Evolutionary conservation across 2,797 vertebrate genomes (phyloP).

Genomic region (Sebastolobus altivelis): DNA sequence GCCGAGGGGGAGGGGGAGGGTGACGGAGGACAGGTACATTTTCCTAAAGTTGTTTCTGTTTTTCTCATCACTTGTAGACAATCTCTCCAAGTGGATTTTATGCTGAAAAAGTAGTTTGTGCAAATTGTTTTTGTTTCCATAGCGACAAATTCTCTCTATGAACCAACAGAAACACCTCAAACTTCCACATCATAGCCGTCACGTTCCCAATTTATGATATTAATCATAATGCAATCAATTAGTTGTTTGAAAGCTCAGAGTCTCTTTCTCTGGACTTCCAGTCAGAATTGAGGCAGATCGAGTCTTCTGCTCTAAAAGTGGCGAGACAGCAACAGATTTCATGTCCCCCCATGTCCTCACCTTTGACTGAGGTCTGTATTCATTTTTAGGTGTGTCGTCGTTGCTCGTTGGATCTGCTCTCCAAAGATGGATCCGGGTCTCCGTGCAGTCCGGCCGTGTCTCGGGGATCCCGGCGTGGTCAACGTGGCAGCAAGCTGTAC

Average conservation of each 20-base stretch:
- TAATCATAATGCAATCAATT: not conserved
- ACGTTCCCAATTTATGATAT: no score
- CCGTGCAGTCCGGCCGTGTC: constrained; percentile 43
- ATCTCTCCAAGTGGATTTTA: no score
- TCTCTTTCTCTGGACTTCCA: not conserved
- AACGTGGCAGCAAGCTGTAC: constrained; percentile 84
- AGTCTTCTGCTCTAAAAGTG: no score
- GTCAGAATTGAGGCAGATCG: no score
- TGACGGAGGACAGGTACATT: constrained; percentile 75
- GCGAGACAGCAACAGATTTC: no score
- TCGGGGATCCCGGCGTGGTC: constrained; percentile 40
- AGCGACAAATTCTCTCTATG: not conserved
- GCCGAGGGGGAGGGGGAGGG: constrained; percentile 58
- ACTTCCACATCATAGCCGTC: no score
- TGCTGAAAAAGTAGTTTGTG: not conserved
- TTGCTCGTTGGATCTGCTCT: constrained; percentile 85
- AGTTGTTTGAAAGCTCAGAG: not conserved
- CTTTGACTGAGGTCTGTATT: not conserved
- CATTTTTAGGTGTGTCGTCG: constrained; percentile 86
- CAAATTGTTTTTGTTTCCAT: not conserved
- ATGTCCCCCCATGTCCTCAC: not conserved
- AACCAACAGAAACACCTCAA: not conserved
- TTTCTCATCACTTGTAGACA: no score
- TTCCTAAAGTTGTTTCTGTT: not conserved
- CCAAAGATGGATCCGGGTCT: constrained; percentile 68